These are phyloP conservation scores for Euphydryas editha DNA, from an alignment of 2,888 invertebrate species.

Conservation along the genomic window DNA sequence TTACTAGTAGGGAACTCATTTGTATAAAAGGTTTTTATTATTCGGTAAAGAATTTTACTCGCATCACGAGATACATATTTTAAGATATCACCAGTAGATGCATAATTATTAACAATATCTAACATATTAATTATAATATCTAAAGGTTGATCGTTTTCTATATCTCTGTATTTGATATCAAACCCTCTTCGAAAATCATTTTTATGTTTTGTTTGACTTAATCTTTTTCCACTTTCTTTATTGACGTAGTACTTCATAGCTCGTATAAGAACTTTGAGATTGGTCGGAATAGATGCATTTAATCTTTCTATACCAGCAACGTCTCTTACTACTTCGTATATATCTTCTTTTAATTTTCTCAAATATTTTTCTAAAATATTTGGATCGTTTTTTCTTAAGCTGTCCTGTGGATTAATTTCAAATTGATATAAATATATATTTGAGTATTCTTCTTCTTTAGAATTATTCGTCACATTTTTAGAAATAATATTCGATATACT, in stretches of 20 bases:
- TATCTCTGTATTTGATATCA: constrained; percentile 3
- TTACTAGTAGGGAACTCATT: constrained; percentile 47
- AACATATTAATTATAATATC: constrained; percentile 53
- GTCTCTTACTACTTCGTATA: constrained; percentile 60
- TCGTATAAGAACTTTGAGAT: constrained; percentile 53
- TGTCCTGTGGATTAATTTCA: constrained; percentile 11
- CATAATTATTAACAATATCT: constrained; percentile 51
- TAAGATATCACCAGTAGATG: constrained; percentile 49
- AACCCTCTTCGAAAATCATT: constrained; percentile 24
- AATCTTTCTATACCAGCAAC: constrained; percentile 53
- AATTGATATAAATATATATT: constrained; percentile 18
- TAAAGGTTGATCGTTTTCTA: constrained; percentile 31
- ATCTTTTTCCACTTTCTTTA: constrained; percentile 44
- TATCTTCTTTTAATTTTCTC: constrained; percentile 60
- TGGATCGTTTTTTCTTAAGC: constrained; percentile 46
- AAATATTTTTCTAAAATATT: constrained; percentile 49
- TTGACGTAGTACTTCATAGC: constrained; percentile 58
- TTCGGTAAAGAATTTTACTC: constrained; percentile 54
- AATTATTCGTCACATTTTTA: constrained; percentile 13
- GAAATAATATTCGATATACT: constrained; percentile 30
- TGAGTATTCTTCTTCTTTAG: constrained; percentile 3
- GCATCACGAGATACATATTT: constrained; percentile 48
- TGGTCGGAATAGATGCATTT: constrained; percentile 48
- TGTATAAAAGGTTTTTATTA: constrained; percentile 52
- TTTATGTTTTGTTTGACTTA: constrained; percentile 22